Evolutionary conservation across 2,113 vertebrate species (phyloP).

Genomic region (Xiphorhynchus elegans): DNA sequence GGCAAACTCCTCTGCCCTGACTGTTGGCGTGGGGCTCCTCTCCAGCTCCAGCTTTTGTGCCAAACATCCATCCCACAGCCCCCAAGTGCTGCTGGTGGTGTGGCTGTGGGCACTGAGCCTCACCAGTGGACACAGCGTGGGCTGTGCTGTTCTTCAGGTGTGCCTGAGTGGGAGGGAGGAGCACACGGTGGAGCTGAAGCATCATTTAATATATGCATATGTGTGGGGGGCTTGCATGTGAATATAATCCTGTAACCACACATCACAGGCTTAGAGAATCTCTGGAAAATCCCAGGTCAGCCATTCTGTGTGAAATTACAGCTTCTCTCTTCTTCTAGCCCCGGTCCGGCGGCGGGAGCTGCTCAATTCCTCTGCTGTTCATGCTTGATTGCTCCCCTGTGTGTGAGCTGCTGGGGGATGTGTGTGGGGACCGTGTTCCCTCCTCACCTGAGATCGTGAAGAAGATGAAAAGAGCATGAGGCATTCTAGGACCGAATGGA

Average conservation of each 20-base stretch:
- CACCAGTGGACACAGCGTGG: neutral
- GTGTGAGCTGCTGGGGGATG: neutral
- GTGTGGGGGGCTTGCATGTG: neutral
- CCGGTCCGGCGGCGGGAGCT: neutral
- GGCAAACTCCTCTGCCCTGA: neutral
- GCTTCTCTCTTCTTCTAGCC: neutral
- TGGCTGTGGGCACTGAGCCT: neutral
- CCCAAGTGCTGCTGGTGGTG: neutral
- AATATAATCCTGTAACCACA: neutral
- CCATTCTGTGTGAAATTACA: neutral
- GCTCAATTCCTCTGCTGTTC: neutral
- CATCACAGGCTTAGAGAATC: neutral
- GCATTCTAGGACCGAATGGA: neutral
- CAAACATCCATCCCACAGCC: neutral
- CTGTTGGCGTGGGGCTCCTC: neutral
- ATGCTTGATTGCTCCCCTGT: neutral
- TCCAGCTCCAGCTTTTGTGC: neutral
- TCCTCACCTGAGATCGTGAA: neutral
- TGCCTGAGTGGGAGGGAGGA: neutral
- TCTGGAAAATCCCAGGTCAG: neutral
- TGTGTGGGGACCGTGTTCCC: neutral
- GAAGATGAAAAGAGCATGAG: neutral
- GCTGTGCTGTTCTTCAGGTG: slow-evolving; percentile 9
- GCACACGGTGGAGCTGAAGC: neutral
- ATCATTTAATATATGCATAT: neutral